These are phyloP conservation scores for Rhadina sibilatrix DNA, from an alignment of 2,113 vertebrate species.

Conservation along the genomic window DNA sequence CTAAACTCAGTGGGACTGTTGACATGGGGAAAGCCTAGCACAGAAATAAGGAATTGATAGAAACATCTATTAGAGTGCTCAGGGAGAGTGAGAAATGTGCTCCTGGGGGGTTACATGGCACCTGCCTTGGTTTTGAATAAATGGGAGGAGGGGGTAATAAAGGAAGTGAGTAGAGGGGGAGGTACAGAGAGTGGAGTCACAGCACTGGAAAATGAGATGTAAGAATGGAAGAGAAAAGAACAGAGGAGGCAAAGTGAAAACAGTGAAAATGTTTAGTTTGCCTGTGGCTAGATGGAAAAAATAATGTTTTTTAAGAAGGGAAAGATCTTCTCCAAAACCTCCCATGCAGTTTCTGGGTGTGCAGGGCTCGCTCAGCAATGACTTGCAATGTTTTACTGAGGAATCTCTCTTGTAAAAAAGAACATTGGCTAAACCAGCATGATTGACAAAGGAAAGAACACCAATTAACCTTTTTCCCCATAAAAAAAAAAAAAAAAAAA, in stretches of 20 bases:
- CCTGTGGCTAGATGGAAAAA: not conserved
- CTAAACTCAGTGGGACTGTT: not conserved
- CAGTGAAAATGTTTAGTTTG: not conserved
- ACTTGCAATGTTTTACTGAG: not conserved
- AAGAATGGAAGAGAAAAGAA: not conserved
- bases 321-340: not conserved
- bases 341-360: not conserved
- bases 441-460: not conserved
- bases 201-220: not conserved
- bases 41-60: not conserved
- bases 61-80: not conserved
- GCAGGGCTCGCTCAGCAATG: not conserved
- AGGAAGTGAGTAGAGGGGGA: not conserved
- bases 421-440: not conserved
- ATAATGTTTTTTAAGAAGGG: not conserved
- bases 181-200: rapidly evolving
- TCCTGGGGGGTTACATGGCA: not conserved
- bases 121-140: not conserved
- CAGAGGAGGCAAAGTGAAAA: not conserved
- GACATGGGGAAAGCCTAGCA: not conserved
- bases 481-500: too few species aligned
- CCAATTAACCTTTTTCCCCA: not conserved
- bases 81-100: not conserved
- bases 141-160: not conserved
- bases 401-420: not conserved